A percentile compares a stretch with the other conserved stretches of the same genome.
These are phyloP conservation scores for Eretmochelys imbricata DNA, from an alignment of 2,113 vertebrate species.

Conservation along the genomic window DNA sequence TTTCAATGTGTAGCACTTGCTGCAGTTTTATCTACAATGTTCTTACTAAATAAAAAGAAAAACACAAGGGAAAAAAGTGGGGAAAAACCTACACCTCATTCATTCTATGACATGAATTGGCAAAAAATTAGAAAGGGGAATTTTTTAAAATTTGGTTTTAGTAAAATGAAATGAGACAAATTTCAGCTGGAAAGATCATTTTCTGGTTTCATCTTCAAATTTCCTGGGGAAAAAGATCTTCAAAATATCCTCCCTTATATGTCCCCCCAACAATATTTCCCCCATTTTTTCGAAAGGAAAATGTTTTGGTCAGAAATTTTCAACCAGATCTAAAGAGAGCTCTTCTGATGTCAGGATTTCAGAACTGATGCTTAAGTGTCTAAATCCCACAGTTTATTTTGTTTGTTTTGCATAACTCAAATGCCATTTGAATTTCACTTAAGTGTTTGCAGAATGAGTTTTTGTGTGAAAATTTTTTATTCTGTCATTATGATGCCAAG, in stretches of 20 bases:
- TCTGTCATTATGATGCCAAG: not conserved
- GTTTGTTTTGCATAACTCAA: not conserved
- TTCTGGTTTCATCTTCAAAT: not conserved
- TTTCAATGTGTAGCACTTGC: not conserved
- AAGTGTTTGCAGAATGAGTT: not conserved
- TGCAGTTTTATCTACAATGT: not conserved
- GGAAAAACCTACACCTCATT: not conserved
- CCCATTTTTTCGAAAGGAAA: not conserved
- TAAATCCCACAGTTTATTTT: not conserved
- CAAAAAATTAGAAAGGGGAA: not conserved
- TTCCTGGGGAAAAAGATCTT: too few relatives aligned
- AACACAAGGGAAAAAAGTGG: not conserved
- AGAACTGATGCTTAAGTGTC: not conserved
- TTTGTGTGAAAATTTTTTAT: not conserved
- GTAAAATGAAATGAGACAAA: not conserved
- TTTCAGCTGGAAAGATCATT: not conserved
- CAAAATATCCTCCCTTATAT: too few relatives aligned
- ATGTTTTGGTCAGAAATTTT: not conserved
- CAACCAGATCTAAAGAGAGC: not conserved
- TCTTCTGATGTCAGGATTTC: not conserved
- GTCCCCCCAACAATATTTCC: too few relatives aligned
- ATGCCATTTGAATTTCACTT: not conserved
- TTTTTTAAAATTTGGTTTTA: not conserved
- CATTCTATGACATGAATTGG: not conserved
- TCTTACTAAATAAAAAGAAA: not conserved